Conservation (phyloP, 2,888 invertebrate species). For the Eueremaeus valkanovi region DNA sequence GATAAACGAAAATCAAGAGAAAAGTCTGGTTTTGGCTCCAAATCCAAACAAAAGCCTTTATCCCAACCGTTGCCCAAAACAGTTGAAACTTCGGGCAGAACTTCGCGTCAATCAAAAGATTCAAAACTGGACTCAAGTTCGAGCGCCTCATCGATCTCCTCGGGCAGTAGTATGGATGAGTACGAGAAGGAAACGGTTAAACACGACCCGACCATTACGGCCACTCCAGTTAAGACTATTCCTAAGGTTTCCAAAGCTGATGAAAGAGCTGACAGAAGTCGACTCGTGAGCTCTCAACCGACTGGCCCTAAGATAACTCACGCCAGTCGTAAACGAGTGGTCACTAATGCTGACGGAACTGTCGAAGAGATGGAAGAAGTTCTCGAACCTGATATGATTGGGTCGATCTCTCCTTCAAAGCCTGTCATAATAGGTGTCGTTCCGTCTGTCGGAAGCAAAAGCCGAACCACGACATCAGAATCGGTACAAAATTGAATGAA, state of each 20-base stretch:
- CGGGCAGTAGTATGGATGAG: conserved; percentile 44
- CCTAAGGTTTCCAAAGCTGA: neutral
- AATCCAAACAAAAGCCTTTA: neutral
- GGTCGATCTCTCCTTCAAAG: conserved; percentile 37
- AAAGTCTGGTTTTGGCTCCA: conserved; percentile 37
- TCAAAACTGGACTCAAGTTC: conserved; percentile 43
- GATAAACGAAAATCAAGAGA: too few relatives aligned
- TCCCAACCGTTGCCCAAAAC: conserved; percentile 41
- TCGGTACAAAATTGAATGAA: conserved; percentile 41
- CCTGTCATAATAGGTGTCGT: conserved; percentile 41
- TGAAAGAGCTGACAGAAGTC: conserved; percentile 5
- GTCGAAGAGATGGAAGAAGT: conserved; percentile 43
- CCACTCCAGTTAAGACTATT: conserved; percentile 9
- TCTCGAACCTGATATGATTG: conserved; percentile 41
- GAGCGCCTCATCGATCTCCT: conserved; percentile 40
- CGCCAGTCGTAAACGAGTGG: conserved; percentile 41
- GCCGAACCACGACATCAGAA: conserved; percentile 27
- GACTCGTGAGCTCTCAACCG: neutral
- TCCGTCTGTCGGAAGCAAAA: conserved; percentile 20
- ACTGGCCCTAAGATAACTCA: conserved; percentile 42
- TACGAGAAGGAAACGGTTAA: conserved; percentile 43
- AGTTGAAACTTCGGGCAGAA: conserved; percentile 40
- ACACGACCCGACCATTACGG: conserved; percentile 27
- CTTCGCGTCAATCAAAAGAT: conserved; percentile 41
- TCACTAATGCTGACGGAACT: conserved; percentile 43